Evolutionary conservation across 2,888 invertebrate species (phyloP).

Genomic region (Habroteleia sp.): DNA sequence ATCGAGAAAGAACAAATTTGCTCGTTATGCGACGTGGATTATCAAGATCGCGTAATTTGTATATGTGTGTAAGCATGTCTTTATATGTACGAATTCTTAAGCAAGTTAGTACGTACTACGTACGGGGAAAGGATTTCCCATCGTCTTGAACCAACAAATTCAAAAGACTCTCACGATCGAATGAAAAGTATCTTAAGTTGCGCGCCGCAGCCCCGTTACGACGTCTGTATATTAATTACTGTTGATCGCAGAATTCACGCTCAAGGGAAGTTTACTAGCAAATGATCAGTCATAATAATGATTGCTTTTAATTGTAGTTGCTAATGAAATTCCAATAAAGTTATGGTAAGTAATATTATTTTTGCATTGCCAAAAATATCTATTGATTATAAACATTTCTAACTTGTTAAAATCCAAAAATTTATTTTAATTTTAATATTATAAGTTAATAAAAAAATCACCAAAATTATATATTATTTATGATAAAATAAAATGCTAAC

Average conservation of each 20-base stretch:
- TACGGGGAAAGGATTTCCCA: slow-evolving; percentile 68
- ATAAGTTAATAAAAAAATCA: no score
- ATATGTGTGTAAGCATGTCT: slow-evolving; percentile 31
- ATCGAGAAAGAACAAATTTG: slow-evolving; percentile 39
- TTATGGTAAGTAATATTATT: no score
- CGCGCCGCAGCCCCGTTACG: slow-evolving; percentile 37
- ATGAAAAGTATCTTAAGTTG: slow-evolving; percentile 54
- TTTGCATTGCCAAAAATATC: slow-evolving; percentile 10
- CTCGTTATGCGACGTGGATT: slow-evolving; percentile 57
- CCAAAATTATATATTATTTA: no score
- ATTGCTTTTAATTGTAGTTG: slow-evolving; percentile 7
- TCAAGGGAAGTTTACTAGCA: slow-evolving; percentile 3
- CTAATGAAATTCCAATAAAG: no score
- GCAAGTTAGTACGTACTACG: slow-evolving; percentile 57
- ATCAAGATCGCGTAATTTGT: slow-evolving; percentile 57
- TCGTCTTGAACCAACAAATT: slow-evolving; percentile 62
- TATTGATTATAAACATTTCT: no score
- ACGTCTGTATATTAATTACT: slow-evolving; percentile 45
- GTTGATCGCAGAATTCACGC: slow-evolving; percentile 36
- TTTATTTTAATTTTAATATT: no score
- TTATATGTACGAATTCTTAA: slow-evolving; percentile 57
- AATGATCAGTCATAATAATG: slow-evolving; percentile 10
- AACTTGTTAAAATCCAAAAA: no score
- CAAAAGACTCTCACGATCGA: slow-evolving; percentile 60
- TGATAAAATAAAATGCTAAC: no score